phyloP scores from a whole-genome alignment of 2,888 invertebrate genomes.

The Papilio gigon region DNA sequence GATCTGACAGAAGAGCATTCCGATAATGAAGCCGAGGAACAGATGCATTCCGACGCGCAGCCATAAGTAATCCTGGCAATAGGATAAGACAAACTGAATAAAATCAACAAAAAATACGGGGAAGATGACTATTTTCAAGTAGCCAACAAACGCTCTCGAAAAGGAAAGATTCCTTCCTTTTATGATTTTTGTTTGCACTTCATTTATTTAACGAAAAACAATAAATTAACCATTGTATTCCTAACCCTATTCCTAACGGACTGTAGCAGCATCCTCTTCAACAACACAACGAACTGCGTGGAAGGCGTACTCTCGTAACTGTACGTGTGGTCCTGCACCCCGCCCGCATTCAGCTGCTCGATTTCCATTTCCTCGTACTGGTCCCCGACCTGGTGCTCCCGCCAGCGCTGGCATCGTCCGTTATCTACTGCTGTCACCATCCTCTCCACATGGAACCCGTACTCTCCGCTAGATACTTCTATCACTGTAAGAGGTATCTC shows the following conservation, averaged over 20 bases:
- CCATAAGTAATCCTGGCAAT: conserved; percentile 85
- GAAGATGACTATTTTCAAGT: too few relatives aligned
- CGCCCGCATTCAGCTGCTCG: conserved; percentile 71
- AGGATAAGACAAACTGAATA: not conserved
- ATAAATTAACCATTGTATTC: not conserved
- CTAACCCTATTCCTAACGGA: conserved; percentile 87
- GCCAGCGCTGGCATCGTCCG: conserved; percentile 83
- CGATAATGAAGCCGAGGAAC: conserved; percentile 86
- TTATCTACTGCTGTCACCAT: conserved; percentile 87
- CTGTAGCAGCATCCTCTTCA: conserved; percentile 88
- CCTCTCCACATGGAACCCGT: conserved; percentile 86
- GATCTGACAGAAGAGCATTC: conserved; percentile 86
- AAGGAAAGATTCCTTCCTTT: not conserved
- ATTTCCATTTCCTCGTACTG: conserved; percentile 63
- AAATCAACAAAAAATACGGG: not conserved
- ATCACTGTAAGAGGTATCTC: too few relatives aligned
- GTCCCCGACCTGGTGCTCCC: conserved; percentile 58
- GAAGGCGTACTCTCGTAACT: conserved; percentile 83
- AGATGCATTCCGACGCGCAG: conserved; percentile 86
- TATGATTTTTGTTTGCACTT: not conserved
- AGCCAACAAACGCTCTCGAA: too few relatives aligned
- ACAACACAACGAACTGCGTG: conserved; percentile 86
- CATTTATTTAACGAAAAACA: not conserved
- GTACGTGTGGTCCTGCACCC: conserved; percentile 75
- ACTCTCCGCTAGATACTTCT: conserved; percentile 91